Evolutionary conservation across 1,140 invertebrate species (phyloP).

Genomic region (Euschistus heros): DNA sequence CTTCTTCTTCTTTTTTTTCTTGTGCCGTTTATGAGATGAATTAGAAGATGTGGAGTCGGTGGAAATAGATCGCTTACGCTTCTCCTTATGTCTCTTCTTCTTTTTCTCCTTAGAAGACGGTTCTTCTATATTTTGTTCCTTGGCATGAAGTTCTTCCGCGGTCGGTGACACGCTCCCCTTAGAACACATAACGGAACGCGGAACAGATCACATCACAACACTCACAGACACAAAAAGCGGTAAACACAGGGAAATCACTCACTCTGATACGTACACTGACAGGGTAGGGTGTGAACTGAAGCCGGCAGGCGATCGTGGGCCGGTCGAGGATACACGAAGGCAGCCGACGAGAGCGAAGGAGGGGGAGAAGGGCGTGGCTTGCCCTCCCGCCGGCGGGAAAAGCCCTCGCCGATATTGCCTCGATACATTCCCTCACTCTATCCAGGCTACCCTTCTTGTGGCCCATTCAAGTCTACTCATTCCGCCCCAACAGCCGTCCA

Average conservation of each 20-base stretch:
- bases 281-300: neutral
- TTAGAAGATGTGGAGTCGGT: conserved; percentile 27
- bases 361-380: conserved; percentile 5
- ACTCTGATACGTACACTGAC: neutral
- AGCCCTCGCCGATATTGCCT: neutral
- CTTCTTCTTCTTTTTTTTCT: conserved; percentile 28
- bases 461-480: neutral
- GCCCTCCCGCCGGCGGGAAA: neutral
- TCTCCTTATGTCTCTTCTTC: conserved; percentile 21
- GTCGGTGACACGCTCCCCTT: conserved; percentile 10
- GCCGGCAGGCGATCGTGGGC: neutral
- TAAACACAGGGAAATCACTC: too few species aligned
- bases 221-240: neutral
- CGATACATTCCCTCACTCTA: conserved; percentile 1
- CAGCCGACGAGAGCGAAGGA: neutral
- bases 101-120: conserved; percentile 15
- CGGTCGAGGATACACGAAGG: neutral
- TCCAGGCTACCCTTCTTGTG: too few species aligned
- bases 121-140: neutral
- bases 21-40: conserved; percentile 21
- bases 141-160: neutral
- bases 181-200: neutral
- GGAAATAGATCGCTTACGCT: conserved; percentile 27
- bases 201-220: conserved; percentile 14
- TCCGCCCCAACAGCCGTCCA: neutral